These are phyloP conservation scores for Ganaspis brasiliensis DNA, from an alignment of 2,888 invertebrate species.

Conservation along the genomic window DNA sequence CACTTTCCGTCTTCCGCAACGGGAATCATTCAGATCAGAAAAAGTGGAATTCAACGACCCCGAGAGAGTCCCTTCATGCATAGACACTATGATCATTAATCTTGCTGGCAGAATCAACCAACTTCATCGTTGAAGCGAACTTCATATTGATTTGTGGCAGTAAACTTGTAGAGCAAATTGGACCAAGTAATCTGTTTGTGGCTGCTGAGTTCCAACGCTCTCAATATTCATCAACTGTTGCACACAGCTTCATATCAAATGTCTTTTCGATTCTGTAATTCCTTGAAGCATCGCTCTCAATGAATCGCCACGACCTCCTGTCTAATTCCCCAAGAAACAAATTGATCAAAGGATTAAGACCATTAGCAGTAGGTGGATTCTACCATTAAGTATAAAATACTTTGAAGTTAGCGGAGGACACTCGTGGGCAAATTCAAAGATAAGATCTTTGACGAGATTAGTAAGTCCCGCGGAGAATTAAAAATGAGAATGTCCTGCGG, in stretches of 20 bases:
- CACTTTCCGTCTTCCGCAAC: slow-evolving; percentile 40
- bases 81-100: slow-evolving; percentile 21
- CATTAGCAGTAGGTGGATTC: slow-evolving; percentile 14
- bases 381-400: slow-evolving; percentile 1
- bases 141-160: slow-evolving; percentile 40
- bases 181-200: slow-evolving; percentile 9
- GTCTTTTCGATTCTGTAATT: slow-evolving; percentile 7
- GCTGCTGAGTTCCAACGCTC: background rate
- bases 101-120: slow-evolving; percentile 7
- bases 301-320: slow-evolving; percentile 9
- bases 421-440: slow-evolving; percentile 42
- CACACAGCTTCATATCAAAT: slow-evolving; percentile 12
- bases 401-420: slow-evolving; percentile 19
- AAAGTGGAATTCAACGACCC: background rate
- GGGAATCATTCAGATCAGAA: slow-evolving; percentile 18
- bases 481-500: slow-evolving; percentile 52
- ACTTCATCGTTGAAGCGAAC: slow-evolving; percentile 28
- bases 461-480: slow-evolving; percentile 55
- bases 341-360: slow-evolving; percentile 26
- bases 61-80: slow-evolving; percentile 6
- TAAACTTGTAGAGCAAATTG: slow-evolving; percentile 32
- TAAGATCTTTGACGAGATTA: slow-evolving; percentile 57
- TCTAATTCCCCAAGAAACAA: slow-evolving; percentile 25
- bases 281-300: background rate
- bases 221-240: slow-evolving; percentile 20